Base-by-base conservation (phyloP, 2,113 vertebrate genomes). In the Alosa alosa region DNA sequence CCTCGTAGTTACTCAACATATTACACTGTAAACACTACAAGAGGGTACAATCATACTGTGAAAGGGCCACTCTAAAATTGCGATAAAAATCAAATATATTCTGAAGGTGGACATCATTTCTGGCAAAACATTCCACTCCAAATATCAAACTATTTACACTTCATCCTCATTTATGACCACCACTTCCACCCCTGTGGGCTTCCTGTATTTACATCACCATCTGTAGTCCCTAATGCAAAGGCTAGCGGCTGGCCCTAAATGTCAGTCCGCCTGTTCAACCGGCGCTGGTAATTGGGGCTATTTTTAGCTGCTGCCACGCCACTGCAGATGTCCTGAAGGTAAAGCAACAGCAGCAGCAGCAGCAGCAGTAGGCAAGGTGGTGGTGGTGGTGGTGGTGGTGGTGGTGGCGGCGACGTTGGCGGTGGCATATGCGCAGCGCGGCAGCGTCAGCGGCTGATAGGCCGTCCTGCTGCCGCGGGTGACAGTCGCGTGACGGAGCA, bases 361-460 rank as follows among this genome's bases (percentile, higher is more conserved):
- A 50, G 41, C 2, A 50, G 49, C 49, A 50, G 49, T n/a, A n/a
- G n/a, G 49, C 13, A 13, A 1, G 6, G 49, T 50, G 13, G 57
- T 60, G 20, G 57, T 60, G 57, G 57, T 18, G 4, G 22, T 10
- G 17, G 50, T 15, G 17, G 50, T 1, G 20, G 49, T 50, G 13
- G 57, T 60, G 20, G 57, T 60, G 57, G 57, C 20, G 4, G 22
- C 50, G 17, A 10, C 13, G 17, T 1, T 1, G 20, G 57, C 20
- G 57, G 57, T 60, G 57, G 18, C 49, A 50, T 50, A 50, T 8
- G 13, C 49, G 49, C 49, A 1, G 4, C 1, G 55, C 20, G 57
- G 57, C 4, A 8, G 25, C 25, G 60, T n/a, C 9, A 31, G 46
- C 25, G 46, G 75, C 20, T 84, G 88, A 84, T 86, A 85, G 64